Evolutionary conservation across 2,797 vertebrate genomes (phyloP).

Genomic region (Enteromius paludinosus): DNA sequence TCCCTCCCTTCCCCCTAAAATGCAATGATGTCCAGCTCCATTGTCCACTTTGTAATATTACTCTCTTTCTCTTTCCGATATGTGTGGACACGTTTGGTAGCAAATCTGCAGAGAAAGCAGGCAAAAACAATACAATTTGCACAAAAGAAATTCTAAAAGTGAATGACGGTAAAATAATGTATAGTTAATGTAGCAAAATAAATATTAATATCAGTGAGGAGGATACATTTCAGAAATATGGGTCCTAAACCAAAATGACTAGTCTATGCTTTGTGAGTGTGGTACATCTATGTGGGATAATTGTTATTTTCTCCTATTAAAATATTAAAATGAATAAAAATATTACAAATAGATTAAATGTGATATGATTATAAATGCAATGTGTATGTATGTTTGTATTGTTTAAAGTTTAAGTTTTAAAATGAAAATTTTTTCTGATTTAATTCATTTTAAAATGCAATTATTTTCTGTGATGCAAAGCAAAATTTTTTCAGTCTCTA

Average conservation of each 20-base stretch:
- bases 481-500: neutral
- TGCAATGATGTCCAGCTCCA: neutral
- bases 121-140: neutral
- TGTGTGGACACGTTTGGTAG: neutral
- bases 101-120: neutral
- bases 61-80: neutral
- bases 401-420: neutral
- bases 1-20: constrained; percentile 6
- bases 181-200: neutral
- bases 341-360: neutral
- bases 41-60: constrained; percentile 18
- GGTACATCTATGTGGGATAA: neutral
- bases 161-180: neutral
- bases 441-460: neutral
- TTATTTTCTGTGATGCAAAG: neutral
- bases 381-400: neutral
- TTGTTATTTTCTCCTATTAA: neutral
- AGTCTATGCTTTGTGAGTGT: neutral
- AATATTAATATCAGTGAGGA: neutral
- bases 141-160: neutral
- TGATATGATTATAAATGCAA: neutral
- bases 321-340: neutral
- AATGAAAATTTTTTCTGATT: neutral
- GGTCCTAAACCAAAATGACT: neutral
- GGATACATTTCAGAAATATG: neutral